phyloP scores from a whole-genome alignment of 2,113 vertebrate genomes.

The Suncus etruscus region DNA sequence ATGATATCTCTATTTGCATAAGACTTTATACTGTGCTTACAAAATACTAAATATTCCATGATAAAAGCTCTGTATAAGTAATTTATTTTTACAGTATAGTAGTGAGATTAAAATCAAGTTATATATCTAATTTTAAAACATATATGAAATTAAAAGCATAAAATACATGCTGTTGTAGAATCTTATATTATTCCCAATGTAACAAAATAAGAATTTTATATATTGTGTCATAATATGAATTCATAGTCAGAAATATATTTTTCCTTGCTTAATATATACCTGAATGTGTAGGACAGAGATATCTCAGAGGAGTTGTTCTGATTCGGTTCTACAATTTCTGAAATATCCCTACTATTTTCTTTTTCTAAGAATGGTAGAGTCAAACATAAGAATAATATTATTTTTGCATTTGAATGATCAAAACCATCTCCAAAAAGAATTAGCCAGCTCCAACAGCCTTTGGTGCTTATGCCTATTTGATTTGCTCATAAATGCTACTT shows the following conservation, averaged over 20 bases:
- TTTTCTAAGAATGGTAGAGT: neutral
- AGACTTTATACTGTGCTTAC: too few species aligned
- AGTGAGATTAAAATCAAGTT: too few species aligned
- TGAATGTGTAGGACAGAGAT: neutral
- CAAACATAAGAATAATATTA: neutral
- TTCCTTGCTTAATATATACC: neutral
- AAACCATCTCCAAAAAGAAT: neutral
- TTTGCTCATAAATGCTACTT: neutral
- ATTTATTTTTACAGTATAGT: too few species aligned
- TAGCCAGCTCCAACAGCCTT: neutral
- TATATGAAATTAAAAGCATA: too few species aligned
- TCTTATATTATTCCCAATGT: too few species aligned
- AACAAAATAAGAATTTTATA: neutral
- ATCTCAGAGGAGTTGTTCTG: too few species aligned
- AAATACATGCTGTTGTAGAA: too few species aligned
- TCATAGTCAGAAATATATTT: neutral
- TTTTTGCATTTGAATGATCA: neutral
- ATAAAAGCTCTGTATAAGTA: too few species aligned
- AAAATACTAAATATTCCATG: too few species aligned
- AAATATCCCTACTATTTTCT: neutral
- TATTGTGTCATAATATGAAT: neutral
- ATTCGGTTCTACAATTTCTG: too few species aligned
- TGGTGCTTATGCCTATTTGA: neutral
- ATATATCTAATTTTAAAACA: too few species aligned
- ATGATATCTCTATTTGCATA: too few species aligned